phyloP scores from a whole-genome alignment of 2,113 vertebrate genomes.

The Paramisgurnus dabryanus region DNA sequence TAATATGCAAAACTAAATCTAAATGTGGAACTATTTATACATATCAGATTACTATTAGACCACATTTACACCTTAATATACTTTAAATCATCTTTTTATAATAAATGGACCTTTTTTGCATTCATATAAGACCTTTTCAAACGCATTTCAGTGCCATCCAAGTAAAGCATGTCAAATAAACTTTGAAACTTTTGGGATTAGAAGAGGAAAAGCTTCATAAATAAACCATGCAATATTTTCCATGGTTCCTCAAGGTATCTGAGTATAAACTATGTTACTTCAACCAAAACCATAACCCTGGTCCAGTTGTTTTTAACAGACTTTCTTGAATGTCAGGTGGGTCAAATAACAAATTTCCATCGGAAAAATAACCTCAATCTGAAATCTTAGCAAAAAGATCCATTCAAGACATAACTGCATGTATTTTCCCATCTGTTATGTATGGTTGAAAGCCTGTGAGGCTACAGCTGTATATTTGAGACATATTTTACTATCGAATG shows the following conservation, averaged over 20 bases:
- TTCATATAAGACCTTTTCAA: neutral
- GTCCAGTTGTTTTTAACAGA: neutral
- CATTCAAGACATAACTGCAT: no score
- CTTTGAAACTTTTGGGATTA: constrained; percentile 13
- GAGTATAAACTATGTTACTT: neutral
- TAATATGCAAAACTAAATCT: neutral
- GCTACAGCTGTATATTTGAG: no score
- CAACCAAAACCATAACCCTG: neutral
- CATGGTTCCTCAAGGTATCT: neutral
- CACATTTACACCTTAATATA: neutral
- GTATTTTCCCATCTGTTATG: neutral
- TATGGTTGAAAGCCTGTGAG: neutral
- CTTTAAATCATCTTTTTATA: neutral
- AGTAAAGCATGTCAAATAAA: constrained; percentile 16
- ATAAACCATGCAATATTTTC: constrained; percentile 16
- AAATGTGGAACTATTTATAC: no score
- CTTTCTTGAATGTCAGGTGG: neutral
- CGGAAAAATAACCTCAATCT: neutral
- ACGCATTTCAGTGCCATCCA: neutral
- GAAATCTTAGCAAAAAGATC: no score
- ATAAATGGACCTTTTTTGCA: neutral
- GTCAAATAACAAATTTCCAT: neutral
- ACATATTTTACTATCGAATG: no score
- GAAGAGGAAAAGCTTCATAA: neutral
- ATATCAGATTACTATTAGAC: no score